Base-by-base conservation (phyloP, 2,797 vertebrate species). In the Sphenodon punctatus region DNA sequence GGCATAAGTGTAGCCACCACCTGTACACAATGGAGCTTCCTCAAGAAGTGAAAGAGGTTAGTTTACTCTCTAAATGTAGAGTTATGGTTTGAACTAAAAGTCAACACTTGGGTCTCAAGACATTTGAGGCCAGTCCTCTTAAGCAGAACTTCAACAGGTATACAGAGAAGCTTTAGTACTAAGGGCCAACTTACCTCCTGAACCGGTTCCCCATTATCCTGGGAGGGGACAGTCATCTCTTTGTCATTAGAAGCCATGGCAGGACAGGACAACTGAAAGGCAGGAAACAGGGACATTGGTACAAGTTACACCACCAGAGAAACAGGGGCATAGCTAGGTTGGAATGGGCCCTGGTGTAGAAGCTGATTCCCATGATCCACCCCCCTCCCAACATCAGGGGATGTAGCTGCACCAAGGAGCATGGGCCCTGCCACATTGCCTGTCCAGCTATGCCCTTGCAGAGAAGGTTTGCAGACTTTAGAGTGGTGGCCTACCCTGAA, bases 191-290 rank as follows among this genome's bases (percentile, higher is more conserved):
- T 6, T 58, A 60, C 55, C 69, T 49, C 32, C 4, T 20, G 4
- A 1, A 1, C 6, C 27, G 15, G 19, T 6, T 7, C 46, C n/a
- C 10, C 42, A 3, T 11, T 30, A n/a, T 46, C 51, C 34, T 15
- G 13, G 3, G 1, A 25, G 66, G 11, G 1, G 2, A 11, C 3
- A 0, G 20, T 5, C 4, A 13, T 63, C 36, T 76, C 25, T 55
- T 69, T 58, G 19, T 22, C 51, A 38, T 2, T 4, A 5, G 2
- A 49, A 3, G 16, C 51, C 27, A 42, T 20, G 27, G 36, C 39
- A 14, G 2, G 0, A 3, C 38, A 48, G 53, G 32, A 12, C n/a
- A 43, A 38, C n/a, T 15, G 74, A 64, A 68, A 19, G 30, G 20
- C 48, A 69, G 9, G 69, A 56, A 53, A 67, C 55, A 55, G 55